Conservation (phyloP, 2,797 vertebrate genomes). For the Artibeus jamaicensis region DNA sequence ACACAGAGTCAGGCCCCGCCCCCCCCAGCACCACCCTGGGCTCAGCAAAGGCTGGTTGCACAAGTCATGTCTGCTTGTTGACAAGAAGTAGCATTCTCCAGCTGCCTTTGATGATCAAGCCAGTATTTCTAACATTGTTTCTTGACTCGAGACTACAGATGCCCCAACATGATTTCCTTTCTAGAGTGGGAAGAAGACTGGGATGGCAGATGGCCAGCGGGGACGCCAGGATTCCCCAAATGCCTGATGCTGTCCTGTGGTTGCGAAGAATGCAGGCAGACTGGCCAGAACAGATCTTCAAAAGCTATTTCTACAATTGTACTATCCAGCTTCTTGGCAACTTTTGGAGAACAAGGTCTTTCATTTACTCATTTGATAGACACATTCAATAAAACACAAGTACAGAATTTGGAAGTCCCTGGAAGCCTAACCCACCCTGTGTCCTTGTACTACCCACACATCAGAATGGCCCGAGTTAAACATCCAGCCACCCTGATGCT, state of each 20-base stretch:
- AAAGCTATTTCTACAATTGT: neutral
- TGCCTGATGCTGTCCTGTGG: conserved; percentile 11
- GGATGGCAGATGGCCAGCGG: neutral
- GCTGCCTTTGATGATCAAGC: conserved; percentile 31
- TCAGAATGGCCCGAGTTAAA: neutral
- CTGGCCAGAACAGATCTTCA: neutral
- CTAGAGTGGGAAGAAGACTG: neutral
- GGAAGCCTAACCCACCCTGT: neutral
- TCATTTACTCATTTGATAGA: conserved; percentile 6
- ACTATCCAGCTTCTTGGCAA: neutral
- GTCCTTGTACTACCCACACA: neutral
- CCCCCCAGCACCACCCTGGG: neutral
- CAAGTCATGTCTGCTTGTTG: conserved; percentile 10
- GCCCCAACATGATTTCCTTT: conserved; percentile 26
- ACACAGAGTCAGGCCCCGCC: neutral
- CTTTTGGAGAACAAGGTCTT: neutral
- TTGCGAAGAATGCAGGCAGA: neutral
- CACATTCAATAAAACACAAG: neutral
- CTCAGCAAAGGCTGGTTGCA: neutral
- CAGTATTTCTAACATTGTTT: conserved; percentile 47
- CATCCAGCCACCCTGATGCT: neutral
- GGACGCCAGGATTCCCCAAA: conserved; percentile 2
- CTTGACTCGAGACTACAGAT: conserved; percentile 32
- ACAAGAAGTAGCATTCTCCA: neutral
- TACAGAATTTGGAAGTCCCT: neutral